Conservation (phyloP, 2,797 vertebrate genomes). For the Hydrolagus colliei region DNA sequence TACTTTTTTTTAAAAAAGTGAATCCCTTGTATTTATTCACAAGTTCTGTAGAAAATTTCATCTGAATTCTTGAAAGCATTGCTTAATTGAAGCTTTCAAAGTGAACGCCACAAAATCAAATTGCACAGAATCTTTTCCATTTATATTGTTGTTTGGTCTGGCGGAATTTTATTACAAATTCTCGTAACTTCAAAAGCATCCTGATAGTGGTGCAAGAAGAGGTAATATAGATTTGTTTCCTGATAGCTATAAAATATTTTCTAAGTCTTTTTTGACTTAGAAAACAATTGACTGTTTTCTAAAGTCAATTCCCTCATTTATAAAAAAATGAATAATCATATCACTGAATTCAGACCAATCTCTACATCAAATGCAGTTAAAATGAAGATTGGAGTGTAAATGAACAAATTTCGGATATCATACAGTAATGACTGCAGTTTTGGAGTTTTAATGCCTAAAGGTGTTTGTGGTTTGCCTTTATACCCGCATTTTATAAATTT, state of each 20-base stretch:
- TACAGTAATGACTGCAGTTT: too few relatives aligned
- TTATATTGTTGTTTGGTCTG: not conserved
- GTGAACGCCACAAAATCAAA: not conserved
- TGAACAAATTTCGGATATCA: too few relatives aligned
- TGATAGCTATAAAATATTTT: constrained; percentile 15
- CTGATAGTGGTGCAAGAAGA: not conserved
- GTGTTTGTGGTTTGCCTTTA: not conserved
- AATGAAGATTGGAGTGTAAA: not conserved
- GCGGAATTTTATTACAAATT: constrained; percentile 3
- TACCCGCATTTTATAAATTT: not conserved
- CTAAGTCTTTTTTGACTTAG: not conserved
- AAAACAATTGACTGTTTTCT: not conserved
- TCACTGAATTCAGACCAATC: not conserved
- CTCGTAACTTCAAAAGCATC: not conserved
- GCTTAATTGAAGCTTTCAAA: not conserved
- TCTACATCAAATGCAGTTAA: not conserved
- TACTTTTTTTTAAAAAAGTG: not conserved
- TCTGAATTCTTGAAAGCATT: not conserved
- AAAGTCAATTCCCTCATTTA: not conserved
- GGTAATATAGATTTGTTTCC: not conserved
- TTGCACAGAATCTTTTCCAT: not conserved
- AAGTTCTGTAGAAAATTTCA: not conserved
- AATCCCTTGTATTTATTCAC: not conserved
- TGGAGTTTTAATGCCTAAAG: not conserved
- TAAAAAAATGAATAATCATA: not conserved